These are phyloP conservation scores for Acleris literana DNA, from an alignment of 2,888 invertebrate species.

Conservation along the genomic window DNA sequence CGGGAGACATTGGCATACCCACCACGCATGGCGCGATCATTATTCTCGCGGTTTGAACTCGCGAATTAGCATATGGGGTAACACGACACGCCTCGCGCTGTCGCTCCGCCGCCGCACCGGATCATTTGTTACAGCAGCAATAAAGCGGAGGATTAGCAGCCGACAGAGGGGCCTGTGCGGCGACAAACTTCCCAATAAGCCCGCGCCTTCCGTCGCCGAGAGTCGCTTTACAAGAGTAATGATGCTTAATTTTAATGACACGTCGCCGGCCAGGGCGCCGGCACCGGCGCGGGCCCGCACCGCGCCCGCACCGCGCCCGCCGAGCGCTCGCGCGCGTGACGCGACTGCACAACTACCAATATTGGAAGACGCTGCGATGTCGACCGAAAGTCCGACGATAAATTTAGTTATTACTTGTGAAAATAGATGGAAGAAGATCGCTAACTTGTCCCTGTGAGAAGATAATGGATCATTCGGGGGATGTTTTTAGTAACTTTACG, in stretches of 20 bases:
- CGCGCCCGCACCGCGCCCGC: conserved; percentile 25
- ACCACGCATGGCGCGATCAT: conserved; percentile 27
- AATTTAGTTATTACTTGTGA: conserved; percentile 84
- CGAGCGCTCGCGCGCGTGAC: conserved; percentile 61
- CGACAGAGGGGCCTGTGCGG: conserved; percentile 58
- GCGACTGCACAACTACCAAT: conserved; percentile 69
- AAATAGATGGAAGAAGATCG: conserved; percentile 83
- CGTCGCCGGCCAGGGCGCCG: conserved; percentile 67
- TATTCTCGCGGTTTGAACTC: conserved; percentile 36
- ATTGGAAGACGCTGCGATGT: conserved; percentile 73
- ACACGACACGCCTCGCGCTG: conserved; percentile 43
- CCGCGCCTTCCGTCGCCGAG: conserved; percentile 65
- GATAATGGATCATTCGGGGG: conserved; percentile 82
- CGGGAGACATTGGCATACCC: conserved; percentile 5
- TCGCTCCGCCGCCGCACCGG: conserved; percentile 44
- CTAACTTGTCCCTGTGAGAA: conserved; percentile 81
- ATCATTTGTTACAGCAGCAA: conserved; percentile 77
- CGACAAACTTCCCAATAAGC: conserved; percentile 78
- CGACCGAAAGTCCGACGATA: conserved; percentile 80
- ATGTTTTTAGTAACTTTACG: conserved; percentile 77
- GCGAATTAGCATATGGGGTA: conserved; percentile 37
- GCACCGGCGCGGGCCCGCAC: conserved; percentile 48
- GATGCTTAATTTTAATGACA: conserved; percentile 83
- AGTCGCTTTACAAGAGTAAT: conserved; percentile 80
- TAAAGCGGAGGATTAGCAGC: conserved; percentile 74